Conservation (phyloP, 2,888 invertebrate genomes). For the Leptarthrus brevirostris region DNA sequence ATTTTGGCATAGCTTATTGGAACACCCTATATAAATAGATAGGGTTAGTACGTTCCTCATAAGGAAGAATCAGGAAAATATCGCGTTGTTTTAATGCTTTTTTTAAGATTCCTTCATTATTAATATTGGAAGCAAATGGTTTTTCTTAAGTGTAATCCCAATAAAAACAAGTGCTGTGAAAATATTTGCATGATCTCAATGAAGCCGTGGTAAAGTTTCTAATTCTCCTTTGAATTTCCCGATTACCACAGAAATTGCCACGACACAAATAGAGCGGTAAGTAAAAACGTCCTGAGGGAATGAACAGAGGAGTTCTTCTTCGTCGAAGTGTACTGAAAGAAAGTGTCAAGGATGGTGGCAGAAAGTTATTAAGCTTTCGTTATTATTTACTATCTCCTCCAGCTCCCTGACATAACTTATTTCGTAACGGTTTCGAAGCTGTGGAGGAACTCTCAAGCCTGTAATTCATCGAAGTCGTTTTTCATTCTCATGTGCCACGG, state of each 20-base stretch:
- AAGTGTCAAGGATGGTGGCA: not conserved
- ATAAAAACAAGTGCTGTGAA: too few relatives aligned
- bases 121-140: too few relatives aligned
- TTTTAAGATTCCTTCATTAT: too few relatives aligned
- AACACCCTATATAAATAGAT: too few relatives aligned
- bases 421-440: constrained; percentile 9
- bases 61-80: too few relatives aligned
- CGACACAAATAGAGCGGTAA: not conserved
- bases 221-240: not conserved
- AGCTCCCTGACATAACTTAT: not conserved
- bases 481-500: constrained; percentile 2
- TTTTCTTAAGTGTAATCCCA: too few relatives aligned
- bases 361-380: constrained; percentile 12
- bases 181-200: too few relatives aligned
- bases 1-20: too few relatives aligned
- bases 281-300: not conserved
- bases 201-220: not conserved
- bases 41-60: too few relatives aligned
- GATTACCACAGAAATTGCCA: not conserved
- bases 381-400: not conserved
- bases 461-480: constrained; percentile 20
- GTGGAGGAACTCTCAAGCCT: not conserved
- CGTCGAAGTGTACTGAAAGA: not conserved
- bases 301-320: too few relatives aligned
- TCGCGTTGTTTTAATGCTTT: too few relatives aligned